These are phyloP conservation scores for Pollicipes pollicipes DNA, from an alignment of 1,140 invertebrate genomes.

Conservation along the genomic window DNA sequence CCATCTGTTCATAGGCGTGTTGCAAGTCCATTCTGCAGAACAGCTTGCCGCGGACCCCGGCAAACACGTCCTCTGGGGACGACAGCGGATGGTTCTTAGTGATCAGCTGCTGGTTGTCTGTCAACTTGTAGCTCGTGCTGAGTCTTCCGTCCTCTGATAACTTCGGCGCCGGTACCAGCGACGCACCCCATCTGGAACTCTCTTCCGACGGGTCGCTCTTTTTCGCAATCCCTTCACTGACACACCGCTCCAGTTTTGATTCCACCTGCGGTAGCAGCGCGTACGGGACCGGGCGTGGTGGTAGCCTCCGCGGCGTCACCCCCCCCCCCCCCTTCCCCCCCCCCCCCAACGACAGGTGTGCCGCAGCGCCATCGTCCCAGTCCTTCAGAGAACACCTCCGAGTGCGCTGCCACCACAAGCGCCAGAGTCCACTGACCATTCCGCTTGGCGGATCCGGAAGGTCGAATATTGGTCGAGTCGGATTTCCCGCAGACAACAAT, in stretches of 20 bases:
- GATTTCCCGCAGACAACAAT: no score
- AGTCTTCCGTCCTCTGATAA: not conserved
- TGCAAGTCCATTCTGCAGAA: no score
- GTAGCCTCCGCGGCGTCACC: not conserved
- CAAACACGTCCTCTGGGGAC: no score
- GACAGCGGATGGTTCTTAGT: no score
- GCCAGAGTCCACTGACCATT: not conserved
- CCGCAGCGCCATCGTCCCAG: not conserved
- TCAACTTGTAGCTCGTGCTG: not conserved
- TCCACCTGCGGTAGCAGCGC: not conserved
- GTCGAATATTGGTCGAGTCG: no score
- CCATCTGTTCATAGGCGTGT: no score
- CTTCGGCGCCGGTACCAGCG: not conserved
- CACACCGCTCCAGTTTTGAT: no score
- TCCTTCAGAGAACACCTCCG: not conserved
- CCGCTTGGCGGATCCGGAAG: no score
- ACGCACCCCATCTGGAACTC: not conserved
- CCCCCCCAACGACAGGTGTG: not conserved
- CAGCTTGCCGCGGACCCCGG: no score
- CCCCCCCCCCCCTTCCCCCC: no score
- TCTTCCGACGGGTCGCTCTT: not conserved
- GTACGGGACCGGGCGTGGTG: not conserved
- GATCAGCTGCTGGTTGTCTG: not conserved
- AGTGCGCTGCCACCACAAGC: not conserved
- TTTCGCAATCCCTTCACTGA: not conserved